Percentiles rank a stretch among this genome's conserved stretches.
These are phyloP conservation scores for Eupithecia exiguata DNA, from an alignment of 2,888 invertebrate genomes.

Conservation along the genomic window DNA sequence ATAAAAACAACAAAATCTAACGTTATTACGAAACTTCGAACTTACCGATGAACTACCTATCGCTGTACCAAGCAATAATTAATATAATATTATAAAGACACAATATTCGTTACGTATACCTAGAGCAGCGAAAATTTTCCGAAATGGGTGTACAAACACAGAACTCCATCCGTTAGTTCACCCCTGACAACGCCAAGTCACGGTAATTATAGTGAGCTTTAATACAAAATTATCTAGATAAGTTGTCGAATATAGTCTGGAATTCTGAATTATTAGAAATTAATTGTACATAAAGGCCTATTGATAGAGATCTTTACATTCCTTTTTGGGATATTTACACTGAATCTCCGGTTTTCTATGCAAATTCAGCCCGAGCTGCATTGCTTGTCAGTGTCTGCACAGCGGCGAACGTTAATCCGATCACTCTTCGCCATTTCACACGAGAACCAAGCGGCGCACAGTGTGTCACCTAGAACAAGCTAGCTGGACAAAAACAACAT, in stretches of 20 bases:
- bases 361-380: neutral
- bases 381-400: slow-evolving; percentile 29
- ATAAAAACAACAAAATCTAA: neutral
- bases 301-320: neutral
- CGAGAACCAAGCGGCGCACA: slow-evolving; percentile 57
- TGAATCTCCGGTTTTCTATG: slow-evolving; percentile 7
- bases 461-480: too few relatives aligned
- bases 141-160: neutral
- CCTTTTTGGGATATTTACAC: neutral
- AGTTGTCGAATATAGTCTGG: neutral
- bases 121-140: too few relatives aligned
- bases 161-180: neutral
- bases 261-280: neutral
- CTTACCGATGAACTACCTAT: too few relatives aligned
- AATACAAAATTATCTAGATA: neutral
- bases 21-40: neutral
- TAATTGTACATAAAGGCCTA: neutral
- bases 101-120: too few relatives aligned
- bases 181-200: neutral
- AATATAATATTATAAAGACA: too few relatives aligned
- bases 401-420: slow-evolving; percentile 59
- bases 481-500: too few relatives aligned
- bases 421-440: slow-evolving; percentile 60
- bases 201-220: neutral
- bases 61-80: too few relatives aligned